Evolutionary conservation across 2,888 invertebrate species (phyloP).

Genomic region (Gastracanthus pulcherrimus): DNA sequence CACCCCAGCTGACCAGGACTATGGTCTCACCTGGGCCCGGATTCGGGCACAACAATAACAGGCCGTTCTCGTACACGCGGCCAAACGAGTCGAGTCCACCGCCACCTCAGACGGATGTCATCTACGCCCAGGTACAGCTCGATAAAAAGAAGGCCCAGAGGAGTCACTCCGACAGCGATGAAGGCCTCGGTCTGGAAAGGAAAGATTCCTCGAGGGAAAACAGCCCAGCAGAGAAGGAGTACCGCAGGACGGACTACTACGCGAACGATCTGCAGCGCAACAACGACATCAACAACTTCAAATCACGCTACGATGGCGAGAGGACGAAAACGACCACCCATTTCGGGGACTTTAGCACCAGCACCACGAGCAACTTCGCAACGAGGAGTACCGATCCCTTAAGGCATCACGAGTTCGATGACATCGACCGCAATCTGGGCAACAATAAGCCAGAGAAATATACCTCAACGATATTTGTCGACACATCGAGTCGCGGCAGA

Average conservation of each 20-base stretch:
- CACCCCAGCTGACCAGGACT: constrained; percentile 81
- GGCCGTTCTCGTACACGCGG: constrained; percentile 90
- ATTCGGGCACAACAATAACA: constrained; percentile 84
- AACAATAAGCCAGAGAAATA: constrained; percentile 69
- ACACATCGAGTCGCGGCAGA: constrained; percentile 81
- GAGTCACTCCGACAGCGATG: constrained; percentile 87
- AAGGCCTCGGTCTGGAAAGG: constrained; percentile 86
- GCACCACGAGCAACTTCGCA: constrained; percentile 65
- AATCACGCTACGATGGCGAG: constrained; percentile 66
- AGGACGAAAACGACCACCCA: constrained; percentile 62
- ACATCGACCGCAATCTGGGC: no score
- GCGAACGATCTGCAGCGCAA: constrained; percentile 69
- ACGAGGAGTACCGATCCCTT: no score
- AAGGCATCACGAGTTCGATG: no score
- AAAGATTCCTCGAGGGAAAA: constrained; percentile 75
- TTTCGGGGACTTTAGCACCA: constrained; percentile 56
- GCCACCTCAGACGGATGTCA: constrained; percentile 81
- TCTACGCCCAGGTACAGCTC: constrained; percentile 86
- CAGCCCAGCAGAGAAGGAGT: constrained; percentile 75
- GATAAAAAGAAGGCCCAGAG: constrained; percentile 79
- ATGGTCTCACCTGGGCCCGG: constrained; percentile 82
- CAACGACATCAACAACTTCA: constrained; percentile 71
- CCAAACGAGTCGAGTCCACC: constrained; percentile 79
- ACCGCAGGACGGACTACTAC: constrained; percentile 70
- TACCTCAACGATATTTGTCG: constrained; percentile 76